phyloP scores from a whole-genome alignment of 2,888 invertebrate species.

The Ormia ochracea region DNA sequence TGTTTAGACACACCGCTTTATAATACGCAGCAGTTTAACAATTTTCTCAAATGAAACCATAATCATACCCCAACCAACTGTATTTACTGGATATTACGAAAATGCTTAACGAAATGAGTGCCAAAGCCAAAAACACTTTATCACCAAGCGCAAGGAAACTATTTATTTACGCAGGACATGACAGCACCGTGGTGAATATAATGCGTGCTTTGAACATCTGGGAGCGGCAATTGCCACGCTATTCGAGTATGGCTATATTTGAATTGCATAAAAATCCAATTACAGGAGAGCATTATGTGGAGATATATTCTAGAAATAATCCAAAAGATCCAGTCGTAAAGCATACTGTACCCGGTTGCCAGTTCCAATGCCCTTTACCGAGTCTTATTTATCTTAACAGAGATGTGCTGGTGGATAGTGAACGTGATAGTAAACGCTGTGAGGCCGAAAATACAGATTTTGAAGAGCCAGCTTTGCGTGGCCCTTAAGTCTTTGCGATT shows the following conservation, averaged over 20 bases:
- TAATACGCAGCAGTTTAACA: too few relatives aligned
- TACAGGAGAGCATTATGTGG: conserved; percentile 77
- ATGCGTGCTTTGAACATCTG: conserved; percentile 82
- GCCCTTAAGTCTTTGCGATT: conserved; percentile 68
- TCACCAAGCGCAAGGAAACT: conserved; percentile 79
- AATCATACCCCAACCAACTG: too few relatives aligned
- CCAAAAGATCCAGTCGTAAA: conserved; percentile 78
- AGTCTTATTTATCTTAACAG: conserved; percentile 78
- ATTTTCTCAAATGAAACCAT: too few relatives aligned
- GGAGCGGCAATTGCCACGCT: conserved; percentile 82
- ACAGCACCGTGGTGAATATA: conserved; percentile 83
- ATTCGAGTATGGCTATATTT: conserved; percentile 81
- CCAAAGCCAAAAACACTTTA: conserved; percentile 77
- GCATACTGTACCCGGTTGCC: conserved; percentile 82
- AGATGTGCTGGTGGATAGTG: conserved; percentile 78
- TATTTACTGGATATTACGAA: too few relatives aligned
- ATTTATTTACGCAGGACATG: conserved; percentile 84
- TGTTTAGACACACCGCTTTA: too few relatives aligned
- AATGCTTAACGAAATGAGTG: conserved; percentile 80
- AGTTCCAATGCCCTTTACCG: conserved; percentile 80
- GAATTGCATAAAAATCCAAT: conserved; percentile 80
- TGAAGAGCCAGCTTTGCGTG: conserved; percentile 78
- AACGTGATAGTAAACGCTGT: conserved; percentile 78
- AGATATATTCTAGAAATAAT: conserved; percentile 78
- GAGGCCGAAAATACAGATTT: conserved; percentile 79